Conservation (phyloP, 2,888 invertebrate genomes). For the Stegana nigrithorax region DNA sequence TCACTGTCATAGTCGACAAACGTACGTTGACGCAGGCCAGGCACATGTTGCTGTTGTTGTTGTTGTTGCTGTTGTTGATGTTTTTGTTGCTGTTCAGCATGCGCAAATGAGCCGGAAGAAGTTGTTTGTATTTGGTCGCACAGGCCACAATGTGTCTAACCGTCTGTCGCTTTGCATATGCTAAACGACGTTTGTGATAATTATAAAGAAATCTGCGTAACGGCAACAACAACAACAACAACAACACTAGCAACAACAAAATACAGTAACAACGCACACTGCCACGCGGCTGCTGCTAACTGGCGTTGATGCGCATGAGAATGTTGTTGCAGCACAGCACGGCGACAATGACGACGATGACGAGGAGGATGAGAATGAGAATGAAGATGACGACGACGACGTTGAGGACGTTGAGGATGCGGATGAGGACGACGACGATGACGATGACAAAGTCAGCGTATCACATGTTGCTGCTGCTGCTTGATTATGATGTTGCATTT, state of each 20-base stretch:
- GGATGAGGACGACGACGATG: not conserved
- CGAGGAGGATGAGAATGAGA: not conserved
- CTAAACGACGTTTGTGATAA: constrained; percentile 54
- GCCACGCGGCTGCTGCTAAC: too few species aligned
- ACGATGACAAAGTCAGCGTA: not conserved
- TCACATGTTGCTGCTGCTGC: constrained; percentile 13
- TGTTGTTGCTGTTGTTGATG: constrained; percentile 18
- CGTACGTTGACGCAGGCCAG: constrained; percentile 23
- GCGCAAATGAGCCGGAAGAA: constrained; percentile 22
- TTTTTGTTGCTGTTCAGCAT: constrained; percentile 29
- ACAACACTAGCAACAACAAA: too few species aligned
- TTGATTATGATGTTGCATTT: constrained; percentile 13
- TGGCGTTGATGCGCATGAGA: too few species aligned
- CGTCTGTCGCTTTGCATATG: constrained; percentile 33
- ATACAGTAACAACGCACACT: too few species aligned
- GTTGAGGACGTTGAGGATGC: not conserved
- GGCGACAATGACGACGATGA: too few species aligned
- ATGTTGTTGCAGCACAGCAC: too few species aligned
- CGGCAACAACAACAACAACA: not conserved
- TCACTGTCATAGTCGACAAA: not conserved
- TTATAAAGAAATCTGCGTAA: constrained; percentile 42
- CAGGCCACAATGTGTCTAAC: not conserved
- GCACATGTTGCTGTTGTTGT: constrained; percentile 17
- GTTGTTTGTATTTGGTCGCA: constrained; percentile 10
- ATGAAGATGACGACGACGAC: too few species aligned